Conservation (phyloP, 2,888 invertebrate genomes). For the Clivina fossor region DNA sequence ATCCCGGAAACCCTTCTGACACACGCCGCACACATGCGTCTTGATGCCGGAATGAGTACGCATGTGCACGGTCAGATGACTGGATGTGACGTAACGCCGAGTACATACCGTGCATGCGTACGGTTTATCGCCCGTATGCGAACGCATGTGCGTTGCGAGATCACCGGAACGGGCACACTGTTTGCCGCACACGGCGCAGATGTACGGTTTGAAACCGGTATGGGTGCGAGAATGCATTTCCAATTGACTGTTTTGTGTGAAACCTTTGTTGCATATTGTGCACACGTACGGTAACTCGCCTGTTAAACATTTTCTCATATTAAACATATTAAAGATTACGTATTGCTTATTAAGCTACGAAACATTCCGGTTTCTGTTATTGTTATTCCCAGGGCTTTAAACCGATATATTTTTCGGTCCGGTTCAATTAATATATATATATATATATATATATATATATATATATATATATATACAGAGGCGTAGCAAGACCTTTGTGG, state of each 20-base stretch:
- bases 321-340: too few species aligned
- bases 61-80: slow-evolving; percentile 48
- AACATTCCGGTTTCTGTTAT: too few species aligned
- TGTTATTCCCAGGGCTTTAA: too few species aligned
- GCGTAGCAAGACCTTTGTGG: too few species aligned
- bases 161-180: slow-evolving; percentile 47
- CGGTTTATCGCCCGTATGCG: slow-evolving; percentile 49
- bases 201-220: slow-evolving; percentile 47
- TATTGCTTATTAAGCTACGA: too few species aligned
- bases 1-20: slow-evolving; percentile 46
- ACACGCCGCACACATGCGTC: slow-evolving; percentile 44
- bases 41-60: slow-evolving; percentile 46
- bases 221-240: slow-evolving; percentile 47
- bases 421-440: too few species aligned
- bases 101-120: slow-evolving; percentile 44
- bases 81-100: slow-evolving; percentile 46
- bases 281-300: slow-evolving; percentile 46
- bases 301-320: too few species aligned
- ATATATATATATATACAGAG: too few species aligned
- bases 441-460: too few species aligned
- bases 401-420: too few species aligned
- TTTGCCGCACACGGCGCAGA: slow-evolving; percentile 48
- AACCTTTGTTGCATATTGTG: slow-evolving; percentile 45
- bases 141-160: slow-evolving; percentile 45
- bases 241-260: slow-evolving; percentile 47